These are phyloP conservation scores for Ichneumoninae sp. DNA, from an alignment of 2,888 invertebrate species.

Conservation along the genomic window DNA sequence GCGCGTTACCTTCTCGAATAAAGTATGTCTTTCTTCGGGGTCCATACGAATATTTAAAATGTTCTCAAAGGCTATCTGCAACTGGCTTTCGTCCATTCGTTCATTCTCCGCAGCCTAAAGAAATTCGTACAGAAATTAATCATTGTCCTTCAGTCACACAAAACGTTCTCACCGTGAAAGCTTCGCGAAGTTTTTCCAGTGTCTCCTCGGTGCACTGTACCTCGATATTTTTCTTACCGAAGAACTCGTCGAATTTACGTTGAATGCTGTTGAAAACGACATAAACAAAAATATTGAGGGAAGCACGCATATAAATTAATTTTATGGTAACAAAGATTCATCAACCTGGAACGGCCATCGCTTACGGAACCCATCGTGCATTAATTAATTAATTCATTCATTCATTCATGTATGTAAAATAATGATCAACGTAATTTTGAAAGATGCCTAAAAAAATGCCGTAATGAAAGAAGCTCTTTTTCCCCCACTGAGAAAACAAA, in stretches of 20 bases:
- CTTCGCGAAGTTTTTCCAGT: conserved; percentile 73
- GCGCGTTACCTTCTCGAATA: conserved; percentile 87
- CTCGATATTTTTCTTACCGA: conserved; percentile 70
- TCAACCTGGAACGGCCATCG: conserved; percentile 50
- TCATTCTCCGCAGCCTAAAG: conserved; percentile 69
- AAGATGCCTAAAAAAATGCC: conserved; percentile 19
- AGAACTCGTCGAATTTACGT: conserved; percentile 70
- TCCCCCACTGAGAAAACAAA: conserved; percentile 29
- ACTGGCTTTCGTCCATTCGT: conserved; percentile 71
- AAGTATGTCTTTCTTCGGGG: conserved; percentile 87
- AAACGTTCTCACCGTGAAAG: conserved; percentile 72
- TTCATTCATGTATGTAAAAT: background rate
- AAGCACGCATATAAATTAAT: background rate
- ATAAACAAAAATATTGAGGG: conserved; percentile 18
- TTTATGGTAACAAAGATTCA: background rate
- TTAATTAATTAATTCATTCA: conserved; percentile 29
- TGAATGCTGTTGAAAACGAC: conserved; percentile 64
- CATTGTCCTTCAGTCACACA: background rate
- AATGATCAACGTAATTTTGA: conserved; percentile 38
- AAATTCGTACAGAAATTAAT: conserved; percentile 8
- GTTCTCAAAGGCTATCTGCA: conserved; percentile 71
- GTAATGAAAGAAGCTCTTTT: background rate
- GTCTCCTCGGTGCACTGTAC: conserved; percentile 75
- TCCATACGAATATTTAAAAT: conserved; percentile 72
- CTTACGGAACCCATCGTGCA: conserved; percentile 43